Base-by-base conservation (phyloP, 2,888 invertebrate genomes). In the Scaptomyza polygonia region DNA sequence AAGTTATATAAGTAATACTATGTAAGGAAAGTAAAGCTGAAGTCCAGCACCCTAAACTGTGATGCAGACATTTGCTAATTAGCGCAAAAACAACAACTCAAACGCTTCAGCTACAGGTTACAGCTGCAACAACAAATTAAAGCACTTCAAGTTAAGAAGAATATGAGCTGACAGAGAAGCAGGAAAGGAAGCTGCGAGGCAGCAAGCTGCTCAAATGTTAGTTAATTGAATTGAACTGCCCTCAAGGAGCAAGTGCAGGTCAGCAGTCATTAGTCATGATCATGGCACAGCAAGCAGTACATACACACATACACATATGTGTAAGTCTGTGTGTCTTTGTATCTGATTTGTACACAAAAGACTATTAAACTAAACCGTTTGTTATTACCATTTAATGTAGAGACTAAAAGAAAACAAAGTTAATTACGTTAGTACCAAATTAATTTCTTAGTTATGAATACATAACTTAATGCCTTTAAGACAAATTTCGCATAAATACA, bases 191-290 rank as follows among this genome's bases (percentile, higher is more conserved):
- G 25, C 8, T 14, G 27, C 12, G 14, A 2, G 42, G 16, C 27
- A 47, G 53, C 16, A 8, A 27, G 30, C 21, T 51, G 34, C 14
- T 57, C 57, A 64, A 66, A 62, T 53, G 61, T 63, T 57, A 59
- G 64, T 64, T 77, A 70, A 81, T 85, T 85, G 88, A 75, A 85
- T 79, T 75, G 86, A 86, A 74, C 78, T 69, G 61, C 64, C 70
- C 72, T 48, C 43, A 39, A 58, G 77, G 44, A 52, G 52, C 58
- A 44, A 73, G 36, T 66, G 52, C 39, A 62, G 73, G 77, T 67
- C 57, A 73, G 78, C 57, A 44, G 73, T 61, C 61, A 75, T 75
- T 77, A 67, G 63, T 77, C 74, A 73, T 72, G 57, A 67, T 64
- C 62, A 63, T 52, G 49, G 67, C 52, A 42, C 77, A 57, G 44